These are phyloP conservation scores for Trachelus tabidus DNA, from an alignment of 2,888 invertebrate genomes.

Conservation along the genomic window DNA sequence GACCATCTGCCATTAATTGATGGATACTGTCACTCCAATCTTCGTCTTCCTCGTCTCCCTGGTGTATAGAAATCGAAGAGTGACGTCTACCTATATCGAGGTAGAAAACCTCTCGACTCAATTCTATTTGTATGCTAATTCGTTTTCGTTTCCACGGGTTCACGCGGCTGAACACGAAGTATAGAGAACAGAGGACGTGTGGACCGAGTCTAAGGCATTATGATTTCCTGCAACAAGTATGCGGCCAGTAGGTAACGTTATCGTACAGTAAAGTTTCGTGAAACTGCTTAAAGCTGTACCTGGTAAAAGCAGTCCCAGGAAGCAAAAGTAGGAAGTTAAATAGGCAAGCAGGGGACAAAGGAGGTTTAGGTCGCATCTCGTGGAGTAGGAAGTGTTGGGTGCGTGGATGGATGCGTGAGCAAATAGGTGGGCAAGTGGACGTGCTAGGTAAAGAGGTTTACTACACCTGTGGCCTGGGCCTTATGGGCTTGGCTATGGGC, in stretches of 20 bases:
- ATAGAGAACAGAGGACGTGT: neutral
- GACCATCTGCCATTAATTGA: neutral
- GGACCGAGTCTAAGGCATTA: neutral
- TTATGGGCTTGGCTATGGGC: conserved; percentile 43
- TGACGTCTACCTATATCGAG: neutral
- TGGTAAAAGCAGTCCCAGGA: neutral
- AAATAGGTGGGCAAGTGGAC: neutral
- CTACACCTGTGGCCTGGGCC: conserved; percentile 51
- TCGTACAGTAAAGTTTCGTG: neutral
- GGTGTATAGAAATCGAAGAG: neutral
- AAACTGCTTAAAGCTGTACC: neutral
- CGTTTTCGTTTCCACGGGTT: neutral
- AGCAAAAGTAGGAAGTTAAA: neutral
- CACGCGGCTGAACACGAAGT: neutral
- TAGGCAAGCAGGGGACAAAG: neutral
- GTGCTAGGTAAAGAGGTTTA: conserved; percentile 48
- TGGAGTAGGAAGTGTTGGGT: neutral
- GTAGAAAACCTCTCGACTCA: neutral
- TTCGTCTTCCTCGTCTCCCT: neutral
- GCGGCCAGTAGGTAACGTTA: neutral
- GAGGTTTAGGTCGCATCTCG: conserved; percentile 1
- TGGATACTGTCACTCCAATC: neutral
- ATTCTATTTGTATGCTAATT: conserved; percentile 5
- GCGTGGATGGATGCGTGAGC: neutral
- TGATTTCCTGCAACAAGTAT: neutral